Percentiles rank a stretch among this genome's conserved stretches.
These are phyloP conservation scores for Phthorimaea operculella DNA, from an alignment of 1,140 invertebrate species.

Conservation along the genomic window DNA sequence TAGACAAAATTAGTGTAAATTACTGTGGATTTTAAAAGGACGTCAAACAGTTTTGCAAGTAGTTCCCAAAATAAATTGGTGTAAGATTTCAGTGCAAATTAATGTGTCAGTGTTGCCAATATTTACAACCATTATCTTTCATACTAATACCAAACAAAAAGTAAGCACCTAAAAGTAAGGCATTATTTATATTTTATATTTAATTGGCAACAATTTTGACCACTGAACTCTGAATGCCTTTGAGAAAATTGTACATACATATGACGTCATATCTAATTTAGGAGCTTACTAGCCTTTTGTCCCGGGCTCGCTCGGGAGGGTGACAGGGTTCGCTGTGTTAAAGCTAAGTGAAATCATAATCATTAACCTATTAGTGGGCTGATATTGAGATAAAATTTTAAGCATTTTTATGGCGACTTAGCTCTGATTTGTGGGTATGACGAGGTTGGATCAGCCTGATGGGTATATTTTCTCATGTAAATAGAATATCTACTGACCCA, in stretches of 20 bases:
- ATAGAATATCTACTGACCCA: too few relatives aligned
- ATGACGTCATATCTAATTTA: slow-evolving; percentile 63
- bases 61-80: slow-evolving; percentile 17
- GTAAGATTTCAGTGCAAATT: neutral
- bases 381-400: slow-evolving; percentile 16
- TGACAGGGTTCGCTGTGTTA: slow-evolving; percentile 65
- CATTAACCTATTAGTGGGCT: slow-evolving; percentile 28
- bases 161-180: too few relatives aligned
- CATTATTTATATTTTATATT: too few relatives aligned
- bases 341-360: slow-evolving; percentile 58
- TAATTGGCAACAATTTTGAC: too few relatives aligned
- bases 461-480: too few relatives aligned
- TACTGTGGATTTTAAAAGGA: neutral
- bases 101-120: too few relatives aligned
- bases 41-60: slow-evolving; percentile 4
- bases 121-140: too few relatives aligned
- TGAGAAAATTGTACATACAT: slow-evolving; percentile 41
- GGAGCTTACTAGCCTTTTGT: slow-evolving; percentile 67
- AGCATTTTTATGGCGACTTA: slow-evolving; percentile 16
- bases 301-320: slow-evolving; percentile 56
- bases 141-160: too few relatives aligned
- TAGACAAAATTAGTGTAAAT: neutral
- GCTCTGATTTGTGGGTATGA: neutral
- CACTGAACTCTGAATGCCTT: too few relatives aligned
- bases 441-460: neutral